phyloP scores from a whole-genome alignment of 2,797 vertebrate genomes.

The Falco naumanni region DNA sequence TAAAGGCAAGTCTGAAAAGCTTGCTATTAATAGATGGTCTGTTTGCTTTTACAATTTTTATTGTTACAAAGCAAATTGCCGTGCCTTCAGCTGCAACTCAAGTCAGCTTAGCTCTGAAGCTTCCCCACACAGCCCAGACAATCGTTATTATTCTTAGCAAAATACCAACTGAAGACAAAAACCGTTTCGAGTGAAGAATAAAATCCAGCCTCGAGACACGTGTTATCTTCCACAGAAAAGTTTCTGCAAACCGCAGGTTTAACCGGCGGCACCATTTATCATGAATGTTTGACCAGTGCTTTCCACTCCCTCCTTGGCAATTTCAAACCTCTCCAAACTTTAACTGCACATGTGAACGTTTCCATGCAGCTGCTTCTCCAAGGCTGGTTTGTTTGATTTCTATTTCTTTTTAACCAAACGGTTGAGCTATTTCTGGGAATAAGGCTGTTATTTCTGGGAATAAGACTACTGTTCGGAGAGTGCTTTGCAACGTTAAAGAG shows the following conservation, averaged over 20 bases:
- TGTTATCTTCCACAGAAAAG: neutral
- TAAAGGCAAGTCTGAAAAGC: neutral
- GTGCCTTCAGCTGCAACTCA: neutral
- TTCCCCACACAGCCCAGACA: neutral
- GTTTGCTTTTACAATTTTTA: neutral
- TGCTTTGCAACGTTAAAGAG: neutral
- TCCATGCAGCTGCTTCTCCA: neutral
- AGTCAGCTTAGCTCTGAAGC: neutral
- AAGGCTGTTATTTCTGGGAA: neutral
- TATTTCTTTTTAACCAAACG: conserved; percentile 24
- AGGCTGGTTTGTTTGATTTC: neutral
- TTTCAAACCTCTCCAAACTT: neutral
- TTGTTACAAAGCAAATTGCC: conserved; percentile 7
- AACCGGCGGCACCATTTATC: neutral
- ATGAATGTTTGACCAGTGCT: neutral
- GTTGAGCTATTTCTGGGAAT: neutral
- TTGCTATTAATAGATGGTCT: conserved; percentile 17
- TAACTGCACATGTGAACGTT: accelerated
- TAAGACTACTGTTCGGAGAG: neutral
- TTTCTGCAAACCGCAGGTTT: neutral
- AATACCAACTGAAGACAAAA: neutral
- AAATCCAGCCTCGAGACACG: neutral
- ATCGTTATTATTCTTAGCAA: neutral
- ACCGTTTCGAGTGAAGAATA: neutral
- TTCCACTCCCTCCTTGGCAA: neutral